These are phyloP conservation scores for Catostylus mosaicus DNA, from an alignment of 30 jellyfish, hydroid and myxozoan species.

Conservation along the genomic window DNA sequence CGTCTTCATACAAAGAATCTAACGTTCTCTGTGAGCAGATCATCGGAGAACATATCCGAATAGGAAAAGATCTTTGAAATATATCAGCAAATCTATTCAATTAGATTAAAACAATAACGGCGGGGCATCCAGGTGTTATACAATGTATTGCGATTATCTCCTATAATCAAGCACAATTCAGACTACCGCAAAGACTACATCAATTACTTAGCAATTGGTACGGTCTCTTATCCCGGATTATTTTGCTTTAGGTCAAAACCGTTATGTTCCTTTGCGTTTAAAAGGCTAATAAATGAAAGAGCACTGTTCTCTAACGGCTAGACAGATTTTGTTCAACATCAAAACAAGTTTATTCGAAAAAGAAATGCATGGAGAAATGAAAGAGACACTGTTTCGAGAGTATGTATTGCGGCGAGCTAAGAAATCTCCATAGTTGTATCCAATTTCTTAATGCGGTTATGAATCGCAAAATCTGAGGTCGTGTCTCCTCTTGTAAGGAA, in stretches of 20 bases:
- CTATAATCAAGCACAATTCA: background rate
- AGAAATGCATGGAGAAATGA: background rate
- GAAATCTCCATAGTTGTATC: background rate
- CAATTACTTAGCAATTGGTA: slow-evolving; percentile 29
- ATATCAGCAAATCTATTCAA: background rate
- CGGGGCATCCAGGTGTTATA: slow-evolving; percentile 7
- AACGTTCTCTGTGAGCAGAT: background rate
- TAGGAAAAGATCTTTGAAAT: background rate
- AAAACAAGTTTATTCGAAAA: background rate
- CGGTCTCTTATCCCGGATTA: slow-evolving; percentile 14
- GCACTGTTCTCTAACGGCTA: background rate
- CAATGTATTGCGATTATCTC: background rate
- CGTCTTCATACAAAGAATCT: background rate
- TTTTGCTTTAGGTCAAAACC: background rate
- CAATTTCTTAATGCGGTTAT: background rate
- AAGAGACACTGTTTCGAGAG: background rate
- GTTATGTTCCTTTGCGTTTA: slow-evolving; percentile 5
- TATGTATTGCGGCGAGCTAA: background rate
- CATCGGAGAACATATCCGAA: background rate
- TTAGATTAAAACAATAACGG: background rate
- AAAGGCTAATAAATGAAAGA: background rate
- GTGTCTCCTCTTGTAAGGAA: slow-evolving; percentile 1
- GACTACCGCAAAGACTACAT: slow-evolving; percentile 45
- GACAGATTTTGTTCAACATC: background rate
- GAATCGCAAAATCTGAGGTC: background rate